Evolutionary conservation across 2,888 invertebrate species (phyloP).

Genomic region (Pachliopta kotzebuea): DNA sequence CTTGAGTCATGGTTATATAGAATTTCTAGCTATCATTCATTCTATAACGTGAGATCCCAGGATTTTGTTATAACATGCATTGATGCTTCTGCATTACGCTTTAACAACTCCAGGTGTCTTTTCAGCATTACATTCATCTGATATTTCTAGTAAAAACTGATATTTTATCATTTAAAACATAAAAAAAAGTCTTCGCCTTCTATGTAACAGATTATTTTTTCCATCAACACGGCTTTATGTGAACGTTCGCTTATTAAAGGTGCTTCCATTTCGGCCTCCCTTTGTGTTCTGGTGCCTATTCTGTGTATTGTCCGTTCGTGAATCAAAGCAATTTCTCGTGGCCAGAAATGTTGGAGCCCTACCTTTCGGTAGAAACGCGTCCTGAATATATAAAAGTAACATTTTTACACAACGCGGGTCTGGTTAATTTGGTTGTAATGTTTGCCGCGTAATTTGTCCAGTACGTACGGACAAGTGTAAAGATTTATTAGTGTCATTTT

Average conservation of each 20-base stretch:
- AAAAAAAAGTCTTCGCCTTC: not conserved
- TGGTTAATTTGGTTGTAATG: conserved; percentile 30
- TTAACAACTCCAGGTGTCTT: no score
- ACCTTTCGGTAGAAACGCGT: not conserved
- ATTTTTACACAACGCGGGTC: conserved; percentile 28
- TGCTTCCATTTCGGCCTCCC: conserved; percentile 31
- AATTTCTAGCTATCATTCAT: no score
- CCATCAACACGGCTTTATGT: not conserved
- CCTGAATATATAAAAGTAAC: conserved; percentile 19
- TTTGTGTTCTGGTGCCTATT: conserved; percentile 41
- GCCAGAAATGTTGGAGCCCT: conserved; percentile 35
- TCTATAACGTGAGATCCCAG: no score
- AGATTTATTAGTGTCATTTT: conserved; percentile 36
- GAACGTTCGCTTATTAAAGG: conserved; percentile 8
- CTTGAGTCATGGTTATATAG: no score
- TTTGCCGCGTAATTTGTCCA: conserved; percentile 35
- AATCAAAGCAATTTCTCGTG: conserved; percentile 40
- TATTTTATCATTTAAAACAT: no score
- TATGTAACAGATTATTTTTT: conserved; percentile 3
- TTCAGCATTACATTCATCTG: no score
- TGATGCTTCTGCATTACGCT: no score
- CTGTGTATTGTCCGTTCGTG: conserved; percentile 41
- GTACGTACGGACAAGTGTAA: conserved; percentile 32
- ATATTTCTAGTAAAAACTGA: no score
- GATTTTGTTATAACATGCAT: no score